Conservation (phyloP, 2,113 vertebrate species). For the Hiodon alosoides region DNA sequence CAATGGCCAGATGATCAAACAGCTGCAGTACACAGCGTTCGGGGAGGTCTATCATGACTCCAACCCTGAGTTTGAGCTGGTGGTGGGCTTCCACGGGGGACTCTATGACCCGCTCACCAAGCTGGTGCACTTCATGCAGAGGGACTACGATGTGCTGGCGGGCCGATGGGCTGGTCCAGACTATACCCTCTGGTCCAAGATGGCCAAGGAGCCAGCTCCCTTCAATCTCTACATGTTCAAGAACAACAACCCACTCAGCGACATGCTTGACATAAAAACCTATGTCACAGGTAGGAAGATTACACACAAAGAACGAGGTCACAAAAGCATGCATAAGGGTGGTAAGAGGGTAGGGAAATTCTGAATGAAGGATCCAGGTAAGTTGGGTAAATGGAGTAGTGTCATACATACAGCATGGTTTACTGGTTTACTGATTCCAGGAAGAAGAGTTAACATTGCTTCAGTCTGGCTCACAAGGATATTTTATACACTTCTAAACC, state of each 20-base stretch:
- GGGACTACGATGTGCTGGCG: constrained; percentile 80
- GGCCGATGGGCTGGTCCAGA: constrained; percentile 83
- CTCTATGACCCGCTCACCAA: constrained; percentile 83
- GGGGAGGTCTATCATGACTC: constrained; percentile 82
- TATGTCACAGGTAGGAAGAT: constrained; percentile 74
- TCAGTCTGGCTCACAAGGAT: too few relatives aligned
- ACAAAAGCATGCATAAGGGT: not conserved
- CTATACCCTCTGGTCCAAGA: constrained; percentile 76
- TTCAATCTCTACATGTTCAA: constrained; percentile 87
- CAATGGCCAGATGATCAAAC: constrained; percentile 82
- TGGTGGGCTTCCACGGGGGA: constrained; percentile 81
- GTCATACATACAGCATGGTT: too few relatives aligned
- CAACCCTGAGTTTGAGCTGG: constrained; percentile 79
- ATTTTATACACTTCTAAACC: too few relatives aligned
- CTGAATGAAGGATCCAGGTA: not conserved
- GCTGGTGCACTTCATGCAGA: constrained; percentile 79
- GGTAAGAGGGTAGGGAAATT: too few relatives aligned
- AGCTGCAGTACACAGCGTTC: constrained; percentile 80
- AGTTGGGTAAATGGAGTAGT: too few relatives aligned
- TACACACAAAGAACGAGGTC: not conserved
- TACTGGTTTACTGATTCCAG: too few relatives aligned
- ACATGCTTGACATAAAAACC: constrained; percentile 77
- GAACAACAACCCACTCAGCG: constrained; percentile 85
- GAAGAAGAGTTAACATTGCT: too few relatives aligned
- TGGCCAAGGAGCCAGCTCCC: constrained; percentile 73